phyloP scores from a whole-genome alignment of 2,797 vertebrate genomes.

The Micrastur ruficollis region DNA sequence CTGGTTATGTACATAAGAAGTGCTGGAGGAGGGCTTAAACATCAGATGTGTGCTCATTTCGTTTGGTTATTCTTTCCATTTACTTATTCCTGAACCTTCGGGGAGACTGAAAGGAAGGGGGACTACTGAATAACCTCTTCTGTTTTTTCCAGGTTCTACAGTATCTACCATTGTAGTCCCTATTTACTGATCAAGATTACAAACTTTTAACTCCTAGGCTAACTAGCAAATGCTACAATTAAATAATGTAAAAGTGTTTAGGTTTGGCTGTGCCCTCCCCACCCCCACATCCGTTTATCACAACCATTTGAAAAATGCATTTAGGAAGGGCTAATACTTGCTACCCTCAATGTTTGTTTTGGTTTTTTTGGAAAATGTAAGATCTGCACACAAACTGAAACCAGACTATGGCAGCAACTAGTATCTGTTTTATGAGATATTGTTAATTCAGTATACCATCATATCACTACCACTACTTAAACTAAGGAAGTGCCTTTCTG shows the following conservation, averaged over 20 bases:
- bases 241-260: neutral
- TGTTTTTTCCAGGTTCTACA: neutral
- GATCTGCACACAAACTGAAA: neutral
- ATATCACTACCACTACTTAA: neutral
- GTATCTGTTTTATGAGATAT: neutral
- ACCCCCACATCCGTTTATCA: neutral
- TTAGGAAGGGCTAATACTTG: neutral
- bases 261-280: neutral
- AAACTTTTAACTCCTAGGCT: neutral
- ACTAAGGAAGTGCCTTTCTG: neutral
- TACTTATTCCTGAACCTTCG: conserved; percentile 54
- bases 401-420: neutral
- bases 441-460: neutral
- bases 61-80: conserved; percentile 47
- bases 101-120: neutral
- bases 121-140: conserved; percentile 34
- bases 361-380: no score
- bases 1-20: conserved; percentile 73
- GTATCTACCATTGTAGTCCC: neutral
- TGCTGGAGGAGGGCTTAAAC: conserved; percentile 70
- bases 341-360: neutral
- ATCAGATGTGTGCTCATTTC: conserved; percentile 38
- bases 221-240: neutral
- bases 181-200: conserved; percentile 4
- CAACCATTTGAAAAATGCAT: neutral